These are phyloP conservation scores for Aphidius ervi DNA, from an alignment of 1,140 invertebrate species.

Conservation along the genomic window DNA sequence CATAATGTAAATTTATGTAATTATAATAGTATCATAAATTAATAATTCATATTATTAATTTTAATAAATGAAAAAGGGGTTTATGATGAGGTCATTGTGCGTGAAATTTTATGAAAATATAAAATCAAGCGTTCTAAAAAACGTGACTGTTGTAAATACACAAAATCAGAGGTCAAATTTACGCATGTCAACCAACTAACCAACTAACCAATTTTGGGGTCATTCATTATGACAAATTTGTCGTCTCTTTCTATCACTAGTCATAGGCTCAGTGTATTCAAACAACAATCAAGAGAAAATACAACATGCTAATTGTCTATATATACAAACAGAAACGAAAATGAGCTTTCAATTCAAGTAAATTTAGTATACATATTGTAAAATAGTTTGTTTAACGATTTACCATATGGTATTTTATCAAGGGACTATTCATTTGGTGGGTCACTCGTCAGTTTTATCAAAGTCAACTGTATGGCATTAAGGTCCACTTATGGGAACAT, in stretches of 20 bases:
- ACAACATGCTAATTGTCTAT: background rate
- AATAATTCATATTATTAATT: too few relatives aligned
- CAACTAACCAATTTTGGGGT: background rate
- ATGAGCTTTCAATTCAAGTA: conserved; percentile 4
- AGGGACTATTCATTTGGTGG: too few relatives aligned
- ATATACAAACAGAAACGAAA: background rate
- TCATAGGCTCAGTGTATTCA: conserved; percentile 4
- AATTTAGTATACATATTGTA: conserved; percentile 9
- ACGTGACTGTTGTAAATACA: conserved; percentile 1
- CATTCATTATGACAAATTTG: conserved; percentile 10
- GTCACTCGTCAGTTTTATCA: too few relatives aligned
- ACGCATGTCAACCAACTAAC: background rate
- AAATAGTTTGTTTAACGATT: background rate
- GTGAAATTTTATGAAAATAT: conserved; percentile 6
- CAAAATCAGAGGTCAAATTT: conserved; percentile 13
- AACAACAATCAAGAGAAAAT: conserved; percentile 16
- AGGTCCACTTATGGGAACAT: too few relatives aligned
- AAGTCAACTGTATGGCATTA: too few relatives aligned
- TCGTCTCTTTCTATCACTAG: background rate
- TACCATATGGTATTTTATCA: too few relatives aligned
- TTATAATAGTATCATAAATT: too few relatives aligned
- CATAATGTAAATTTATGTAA: too few relatives aligned
- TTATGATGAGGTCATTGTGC: background rate
- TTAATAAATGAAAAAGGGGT: too few relatives aligned
- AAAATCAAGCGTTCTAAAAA: background rate